phyloP scores from a whole-genome alignment of 2,888 invertebrate genomes.

The Eupithecia dodoneata region DNA sequence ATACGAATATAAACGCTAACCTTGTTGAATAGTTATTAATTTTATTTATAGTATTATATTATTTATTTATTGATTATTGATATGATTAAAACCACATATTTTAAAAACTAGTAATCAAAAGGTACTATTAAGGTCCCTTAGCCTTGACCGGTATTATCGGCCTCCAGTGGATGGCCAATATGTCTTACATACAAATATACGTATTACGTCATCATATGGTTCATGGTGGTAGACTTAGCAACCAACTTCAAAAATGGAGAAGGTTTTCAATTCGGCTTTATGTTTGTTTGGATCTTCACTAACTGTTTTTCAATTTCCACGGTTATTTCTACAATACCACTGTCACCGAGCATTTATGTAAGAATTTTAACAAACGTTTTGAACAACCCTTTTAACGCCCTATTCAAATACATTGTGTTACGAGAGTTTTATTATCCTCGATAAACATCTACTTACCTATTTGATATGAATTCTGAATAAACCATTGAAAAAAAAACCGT shows the following conservation, averaged over 20 bases:
- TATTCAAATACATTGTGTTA: no score
- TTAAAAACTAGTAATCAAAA: neutral
- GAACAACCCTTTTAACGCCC: neutral
- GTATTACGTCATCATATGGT: neutral
- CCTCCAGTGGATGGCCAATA: neutral
- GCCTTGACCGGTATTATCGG: constrained; percentile 1
- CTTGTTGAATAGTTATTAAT: neutral
- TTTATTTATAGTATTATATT: no score
- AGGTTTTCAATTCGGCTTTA: neutral
- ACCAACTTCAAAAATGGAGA: neutral
- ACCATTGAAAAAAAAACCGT: neutral
- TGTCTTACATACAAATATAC: constrained; percentile 6
- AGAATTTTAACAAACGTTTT: neutral
- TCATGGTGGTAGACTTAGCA: neutral
- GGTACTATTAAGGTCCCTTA: neutral
- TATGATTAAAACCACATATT: neutral
- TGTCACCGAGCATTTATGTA: neutral
- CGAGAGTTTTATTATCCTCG: no score
- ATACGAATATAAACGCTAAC: neutral
- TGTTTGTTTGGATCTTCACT: neutral
- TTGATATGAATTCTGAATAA: neutral
- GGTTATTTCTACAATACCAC: neutral
- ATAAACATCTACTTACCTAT: neutral
- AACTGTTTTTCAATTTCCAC: neutral
- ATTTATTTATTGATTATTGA: no score